These are phyloP conservation scores for Cephonodes hylas DNA, from an alignment of 2,888 invertebrate species.

Conservation along the genomic window DNA sequence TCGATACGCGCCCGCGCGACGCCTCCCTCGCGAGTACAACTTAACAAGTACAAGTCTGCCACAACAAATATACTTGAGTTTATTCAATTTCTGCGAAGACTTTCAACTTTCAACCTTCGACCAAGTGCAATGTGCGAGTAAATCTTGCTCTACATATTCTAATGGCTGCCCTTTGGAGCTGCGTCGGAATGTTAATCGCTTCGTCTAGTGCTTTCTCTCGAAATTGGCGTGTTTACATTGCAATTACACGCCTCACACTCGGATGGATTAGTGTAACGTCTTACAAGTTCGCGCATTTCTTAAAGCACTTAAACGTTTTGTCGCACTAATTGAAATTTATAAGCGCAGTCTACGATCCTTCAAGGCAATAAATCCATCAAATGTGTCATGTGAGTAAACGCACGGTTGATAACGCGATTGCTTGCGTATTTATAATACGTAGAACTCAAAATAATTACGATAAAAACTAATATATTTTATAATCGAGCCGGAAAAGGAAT, in stretches of 20 bases:
- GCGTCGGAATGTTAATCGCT: background rate
- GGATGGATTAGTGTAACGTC: slow-evolving; percentile 12
- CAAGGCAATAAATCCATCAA: background rate
- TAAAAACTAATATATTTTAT: too few species aligned
- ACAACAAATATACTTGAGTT: slow-evolving; percentile 60
- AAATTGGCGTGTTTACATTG: background rate
- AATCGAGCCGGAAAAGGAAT: too few species aligned
- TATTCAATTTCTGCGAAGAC: slow-evolving; percentile 48
- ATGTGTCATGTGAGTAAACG: background rate
- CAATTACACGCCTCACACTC: slow-evolving; percentile 12
- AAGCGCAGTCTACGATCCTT: background rate
- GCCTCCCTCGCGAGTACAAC: slow-evolving; percentile 56
- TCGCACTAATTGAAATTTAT: background rate
- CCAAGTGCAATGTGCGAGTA: slow-evolving; percentile 15
- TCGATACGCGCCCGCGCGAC: slow-evolving; percentile 80
- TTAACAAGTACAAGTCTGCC: slow-evolving; percentile 49
- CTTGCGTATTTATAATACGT: background rate
- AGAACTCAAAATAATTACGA: background rate
- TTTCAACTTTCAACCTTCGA: slow-evolving; percentile 19
- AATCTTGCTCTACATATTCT: slow-evolving; percentile 10
- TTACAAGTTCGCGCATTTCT: background rate
- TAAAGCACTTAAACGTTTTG: background rate
- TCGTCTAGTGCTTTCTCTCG: slow-evolving; percentile 11
- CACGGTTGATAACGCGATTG: background rate
- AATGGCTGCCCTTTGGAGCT: background rate